Percentiles rank a stretch among this genome's conserved stretches.
Conservation (phyloP, 2,888 invertebrate genomes). For the Prenolepis imparis region DNA sequence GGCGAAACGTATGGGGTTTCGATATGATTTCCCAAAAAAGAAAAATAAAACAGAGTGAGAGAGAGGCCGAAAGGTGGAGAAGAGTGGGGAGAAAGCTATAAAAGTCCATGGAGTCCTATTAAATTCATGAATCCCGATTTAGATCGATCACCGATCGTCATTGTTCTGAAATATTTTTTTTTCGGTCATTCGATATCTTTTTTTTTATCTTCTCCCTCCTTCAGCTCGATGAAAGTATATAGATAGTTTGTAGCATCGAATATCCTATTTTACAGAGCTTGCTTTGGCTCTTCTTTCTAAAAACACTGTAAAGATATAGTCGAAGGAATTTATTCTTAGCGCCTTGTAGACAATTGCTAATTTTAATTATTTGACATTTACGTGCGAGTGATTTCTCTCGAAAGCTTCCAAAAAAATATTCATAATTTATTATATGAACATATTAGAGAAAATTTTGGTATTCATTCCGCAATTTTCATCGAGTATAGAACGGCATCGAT, state of each 20-base stretch:
- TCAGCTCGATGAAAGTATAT: slow-evolving; percentile 22
- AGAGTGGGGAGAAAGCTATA: slow-evolving; percentile 29
- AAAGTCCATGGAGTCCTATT: slow-evolving; percentile 67
- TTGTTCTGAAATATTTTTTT: slow-evolving; percentile 46
- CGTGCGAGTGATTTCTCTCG: neutral
- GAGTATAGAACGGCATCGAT: neutral
- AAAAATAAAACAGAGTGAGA: slow-evolving; percentile 48
- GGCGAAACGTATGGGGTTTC: slow-evolving; percentile 74
- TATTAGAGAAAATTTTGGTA: neutral
- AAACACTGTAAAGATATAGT: neutral
- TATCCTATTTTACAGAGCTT: slow-evolving; percentile 40
- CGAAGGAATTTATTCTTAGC: neutral
- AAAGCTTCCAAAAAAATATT: neutral
- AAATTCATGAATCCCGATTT: slow-evolving; percentile 73
- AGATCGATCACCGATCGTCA: slow-evolving; percentile 45
- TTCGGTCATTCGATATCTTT: slow-evolving; percentile 20
- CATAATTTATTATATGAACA: neutral
- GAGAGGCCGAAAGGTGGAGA: slow-evolving; percentile 17
- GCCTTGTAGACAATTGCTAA: no score
- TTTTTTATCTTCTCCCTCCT: neutral
- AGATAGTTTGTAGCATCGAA: slow-evolving; percentile 12
- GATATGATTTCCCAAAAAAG: slow-evolving; percentile 74
- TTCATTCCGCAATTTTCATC: neutral
- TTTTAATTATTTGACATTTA: neutral
- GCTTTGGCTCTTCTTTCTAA: neutral